A percentile compares a stretch with the other conserved stretches of the same genome.
Conservation (phyloP, 2,797 vertebrate species). For the Clarias platycephalus region DNA sequence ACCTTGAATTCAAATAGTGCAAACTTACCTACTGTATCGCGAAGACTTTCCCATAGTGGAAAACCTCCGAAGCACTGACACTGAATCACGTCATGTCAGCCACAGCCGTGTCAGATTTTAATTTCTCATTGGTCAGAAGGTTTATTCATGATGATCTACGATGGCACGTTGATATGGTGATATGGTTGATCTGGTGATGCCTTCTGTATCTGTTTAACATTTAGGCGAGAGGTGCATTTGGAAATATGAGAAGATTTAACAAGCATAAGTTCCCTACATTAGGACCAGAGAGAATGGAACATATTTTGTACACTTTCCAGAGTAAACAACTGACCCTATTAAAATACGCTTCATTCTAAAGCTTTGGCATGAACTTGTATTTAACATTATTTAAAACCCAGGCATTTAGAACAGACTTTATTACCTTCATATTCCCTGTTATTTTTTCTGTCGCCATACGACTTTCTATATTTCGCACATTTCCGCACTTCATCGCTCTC, state of each 20-base stretch:
- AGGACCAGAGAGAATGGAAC: neutral
- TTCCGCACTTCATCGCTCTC: constrained; percentile 31
- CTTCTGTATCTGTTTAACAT: neutral
- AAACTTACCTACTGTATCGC: neutral
- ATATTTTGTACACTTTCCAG: neutral
- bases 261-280: neutral
- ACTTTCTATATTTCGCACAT: neutral
- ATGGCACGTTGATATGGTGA: neutral
- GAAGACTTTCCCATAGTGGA: neutral
- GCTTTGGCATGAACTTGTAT: neutral
- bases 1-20: neutral
- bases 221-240: neutral
- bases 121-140: neutral
- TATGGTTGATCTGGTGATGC: neutral
- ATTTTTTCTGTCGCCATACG: neutral
- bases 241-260: neutral
- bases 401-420: neutral
- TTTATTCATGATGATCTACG: neutral
- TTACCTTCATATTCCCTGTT: neutral
- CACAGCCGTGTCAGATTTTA: too few relatives aligned
- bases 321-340: too few relatives aligned
- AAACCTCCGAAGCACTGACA: neutral
- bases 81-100: neutral
- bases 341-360: neutral
- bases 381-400: neutral